A percentile compares a stretch with the other conserved stretches of the same genome.
Conservation (phyloP, 2,113 vertebrate species). For the Epinephelus cyanopodus region DNA sequence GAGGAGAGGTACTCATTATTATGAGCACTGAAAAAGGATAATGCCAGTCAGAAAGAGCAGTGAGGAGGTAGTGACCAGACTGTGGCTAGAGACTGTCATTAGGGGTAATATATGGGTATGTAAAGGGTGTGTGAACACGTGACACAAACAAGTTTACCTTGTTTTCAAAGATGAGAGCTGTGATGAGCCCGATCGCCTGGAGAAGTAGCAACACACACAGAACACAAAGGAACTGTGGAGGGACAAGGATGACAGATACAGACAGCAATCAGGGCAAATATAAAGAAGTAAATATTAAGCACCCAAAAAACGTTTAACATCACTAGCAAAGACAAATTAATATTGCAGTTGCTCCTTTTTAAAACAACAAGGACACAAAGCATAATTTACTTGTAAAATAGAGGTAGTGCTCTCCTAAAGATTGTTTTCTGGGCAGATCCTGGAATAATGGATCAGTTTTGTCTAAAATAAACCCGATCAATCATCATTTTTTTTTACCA, state of each 20-base stretch:
- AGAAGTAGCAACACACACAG: constrained; percentile 88
- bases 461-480: neutral
- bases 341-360: neutral
- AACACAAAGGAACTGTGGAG: constrained; percentile 90
- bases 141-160: constrained; percentile 79
- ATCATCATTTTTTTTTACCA: too few relatives aligned
- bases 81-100: neutral
- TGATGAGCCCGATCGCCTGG: constrained; percentile 85
- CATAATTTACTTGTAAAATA: neutral
- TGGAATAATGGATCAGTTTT: neutral
- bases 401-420: neutral
- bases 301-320: neutral
- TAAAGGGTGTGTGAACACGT: neutral
- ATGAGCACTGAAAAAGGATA: neutral
- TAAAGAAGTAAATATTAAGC: too few relatives aligned
- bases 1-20: neutral
- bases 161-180: constrained; percentile 88
- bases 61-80: neutral
- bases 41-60: neutral
- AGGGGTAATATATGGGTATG: neutral
- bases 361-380: neutral
- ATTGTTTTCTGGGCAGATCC: too few relatives aligned
- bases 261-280: neutral
- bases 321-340: neutral
- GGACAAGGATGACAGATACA: neutral